phyloP scores from a whole-genome alignment of 2,888 invertebrate genomes.

The Druceiella hillmani region DNA sequence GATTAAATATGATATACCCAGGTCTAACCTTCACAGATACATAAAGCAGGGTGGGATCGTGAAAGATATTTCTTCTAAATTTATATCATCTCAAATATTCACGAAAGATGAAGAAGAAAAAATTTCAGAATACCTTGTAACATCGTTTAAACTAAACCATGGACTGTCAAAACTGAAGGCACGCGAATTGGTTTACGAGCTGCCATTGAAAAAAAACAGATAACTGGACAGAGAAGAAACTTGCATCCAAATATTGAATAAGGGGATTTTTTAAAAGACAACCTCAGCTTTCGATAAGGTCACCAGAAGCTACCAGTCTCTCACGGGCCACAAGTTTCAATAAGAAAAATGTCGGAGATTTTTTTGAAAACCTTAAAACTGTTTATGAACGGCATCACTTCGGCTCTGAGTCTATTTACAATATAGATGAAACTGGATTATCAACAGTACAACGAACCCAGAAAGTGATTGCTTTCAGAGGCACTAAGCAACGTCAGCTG shows the following conservation, averaged over 20 bases:
- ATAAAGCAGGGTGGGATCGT: too few relatives aligned
- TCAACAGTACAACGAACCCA: conserved; percentile 20
- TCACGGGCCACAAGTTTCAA: conserved; percentile 21
- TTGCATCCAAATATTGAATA: conserved; percentile 23
- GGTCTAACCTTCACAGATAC: too few relatives aligned
- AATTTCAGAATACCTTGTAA: too few relatives aligned
- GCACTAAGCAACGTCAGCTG: too few relatives aligned
- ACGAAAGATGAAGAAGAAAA: too few relatives aligned
- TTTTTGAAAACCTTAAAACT: conserved; percentile 21
- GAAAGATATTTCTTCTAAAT: too few relatives aligned
- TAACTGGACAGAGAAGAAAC: conserved; percentile 21
- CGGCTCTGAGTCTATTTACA: conserved; percentile 24
- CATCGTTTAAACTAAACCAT: too few relatives aligned
- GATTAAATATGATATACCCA: too few relatives aligned
- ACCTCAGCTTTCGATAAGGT: too few relatives aligned
- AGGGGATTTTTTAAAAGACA: conserved; percentile 21
- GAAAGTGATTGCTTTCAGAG: conserved; percentile 24
- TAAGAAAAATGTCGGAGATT: conserved; percentile 16
- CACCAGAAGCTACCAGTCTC: conserved; percentile 21
- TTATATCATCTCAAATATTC: too few relatives aligned
- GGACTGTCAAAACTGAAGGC: too few relatives aligned
- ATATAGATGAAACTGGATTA: conserved; percentile 25
- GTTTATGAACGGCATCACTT: conserved; percentile 22
- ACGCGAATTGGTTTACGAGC: too few relatives aligned
- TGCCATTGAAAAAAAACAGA: conserved; percentile 19